Percentiles rank a stretch among this genome's conserved stretches.
These are phyloP conservation scores for Montipora capitata DNA, from an alignment of 92 coral and sea anemone genomes.

Conservation along the genomic window DNA sequence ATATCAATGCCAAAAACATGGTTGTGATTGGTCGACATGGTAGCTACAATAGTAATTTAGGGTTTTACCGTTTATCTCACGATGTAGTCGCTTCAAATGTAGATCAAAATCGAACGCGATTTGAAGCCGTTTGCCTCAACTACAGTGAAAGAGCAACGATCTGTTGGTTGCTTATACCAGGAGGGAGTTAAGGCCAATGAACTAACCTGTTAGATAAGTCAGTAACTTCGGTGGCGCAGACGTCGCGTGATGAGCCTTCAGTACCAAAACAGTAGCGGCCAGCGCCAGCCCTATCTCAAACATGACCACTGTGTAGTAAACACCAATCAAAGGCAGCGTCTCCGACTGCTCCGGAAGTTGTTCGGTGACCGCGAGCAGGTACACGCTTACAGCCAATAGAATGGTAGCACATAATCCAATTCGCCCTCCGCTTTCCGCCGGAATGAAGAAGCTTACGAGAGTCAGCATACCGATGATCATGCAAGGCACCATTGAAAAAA, in stretches of 20 bases:
- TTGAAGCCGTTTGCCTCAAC: too few species aligned
- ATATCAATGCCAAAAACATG: too few species aligned
- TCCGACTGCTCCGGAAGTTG: conserved; percentile 76
- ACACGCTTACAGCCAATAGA: conserved; percentile 77
- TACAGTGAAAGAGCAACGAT: too few species aligned
- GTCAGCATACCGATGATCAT: conserved; percentile 79
- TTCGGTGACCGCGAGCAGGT: conserved; percentile 74
- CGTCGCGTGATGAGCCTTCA: conserved; percentile 70
- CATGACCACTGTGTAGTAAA: conserved; percentile 71
- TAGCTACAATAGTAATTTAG: too few species aligned
- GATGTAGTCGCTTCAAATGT: too few species aligned
- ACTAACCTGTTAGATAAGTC: conserved; percentile 46
- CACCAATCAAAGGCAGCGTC: conserved; percentile 65
- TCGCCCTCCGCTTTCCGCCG: conserved; percentile 83
- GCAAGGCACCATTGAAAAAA: conserved; percentile 77
- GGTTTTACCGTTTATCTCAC: too few species aligned
- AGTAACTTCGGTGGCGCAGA: conserved; percentile 64
- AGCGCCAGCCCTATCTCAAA: conserved; percentile 72
- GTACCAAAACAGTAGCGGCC: conserved; percentile 70
- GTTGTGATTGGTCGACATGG: too few species aligned
- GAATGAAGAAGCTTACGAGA: conserved; percentile 82
- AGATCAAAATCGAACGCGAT: too few species aligned
- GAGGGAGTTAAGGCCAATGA: too few species aligned
- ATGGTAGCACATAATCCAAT: conserved; percentile 78
- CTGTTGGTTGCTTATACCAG: too few species aligned